Evolutionary conservation across 2,888 invertebrate genomes (phyloP), one percentile per base, ranked within the genome.

Genomic region (Hypomecis punctinalis): DNA sequence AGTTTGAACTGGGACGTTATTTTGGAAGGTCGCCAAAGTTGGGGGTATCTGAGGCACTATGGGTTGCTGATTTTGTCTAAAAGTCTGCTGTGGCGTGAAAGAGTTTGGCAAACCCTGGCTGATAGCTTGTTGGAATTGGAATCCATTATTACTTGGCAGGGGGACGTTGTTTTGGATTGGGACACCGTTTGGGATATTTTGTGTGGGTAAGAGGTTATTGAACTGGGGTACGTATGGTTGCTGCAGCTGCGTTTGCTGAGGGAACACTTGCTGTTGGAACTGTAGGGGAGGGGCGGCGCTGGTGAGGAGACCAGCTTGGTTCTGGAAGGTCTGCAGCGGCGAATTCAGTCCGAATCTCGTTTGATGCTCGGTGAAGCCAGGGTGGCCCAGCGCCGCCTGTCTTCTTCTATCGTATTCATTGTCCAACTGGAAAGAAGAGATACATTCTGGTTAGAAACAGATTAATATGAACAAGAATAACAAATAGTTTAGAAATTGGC

Each of bases 361-460:
- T 73, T 91, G 92, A 68, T 93, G 92, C 69, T 93, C 92, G 68
- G 72, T 90, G 79, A 92, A 91, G 47, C 90, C 91, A 46, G 89
- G 80, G 63, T 89, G 91, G 60, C 87, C 87, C 70, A 87, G 74
- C 36, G 84, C 73, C 43, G 87, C 82, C 72, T 91, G 91, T 80
- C 92, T 86, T 85, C 86, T 88, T 84, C 91, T 86, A 71, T 93
- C 93, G 81, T 84, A 93, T 72, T 93, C 92, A 89, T 93, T 91
- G 79, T 93, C 93, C 82, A 90, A 81, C 93, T 93, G 91, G 40
- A 91, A 90, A 70, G 70, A 82, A 76, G 60, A 76, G 69, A 78
- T 72, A 66, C 54, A 53, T 7, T 48, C 33, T 8, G 6, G 35
- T 69, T 60, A 67, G 13, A 0, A 35, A 36, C 23, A 10, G 6